These are phyloP conservation scores for Cheilosia variabilis DNA, from an alignment of 2,888 invertebrate species.

Conservation along the genomic window DNA sequence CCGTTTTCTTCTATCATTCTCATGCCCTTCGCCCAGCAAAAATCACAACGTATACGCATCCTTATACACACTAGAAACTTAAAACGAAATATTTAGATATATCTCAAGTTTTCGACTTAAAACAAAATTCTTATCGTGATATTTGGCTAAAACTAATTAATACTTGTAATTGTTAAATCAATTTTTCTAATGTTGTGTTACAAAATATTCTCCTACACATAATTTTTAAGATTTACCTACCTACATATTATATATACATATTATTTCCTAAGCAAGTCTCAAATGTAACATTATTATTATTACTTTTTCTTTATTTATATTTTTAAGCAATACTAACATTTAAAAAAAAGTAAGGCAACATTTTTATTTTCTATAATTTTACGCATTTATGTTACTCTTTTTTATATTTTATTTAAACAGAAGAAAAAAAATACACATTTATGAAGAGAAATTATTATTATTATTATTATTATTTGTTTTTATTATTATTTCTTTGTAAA, in stretches of 20 bases:
- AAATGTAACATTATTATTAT: constrained; percentile 75
- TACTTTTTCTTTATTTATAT: constrained; percentile 57
- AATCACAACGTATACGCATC: constrained; percentile 74
- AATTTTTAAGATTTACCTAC: constrained; percentile 34
- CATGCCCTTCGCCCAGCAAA: constrained; percentile 38
- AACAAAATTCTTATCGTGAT: constrained; percentile 53
- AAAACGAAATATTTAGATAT: constrained; percentile 42
- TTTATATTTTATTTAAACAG: constrained; percentile 70
- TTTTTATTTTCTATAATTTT: constrained; percentile 63
- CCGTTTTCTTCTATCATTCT: constrained; percentile 2
- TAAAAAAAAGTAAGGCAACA: constrained; percentile 26
- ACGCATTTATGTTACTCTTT: constrained; percentile 73
- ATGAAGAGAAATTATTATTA: constrained; percentile 20
- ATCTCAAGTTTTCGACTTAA: constrained; percentile 54
- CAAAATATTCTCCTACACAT: constrained; percentile 35
- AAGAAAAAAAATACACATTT: constrained; percentile 28
- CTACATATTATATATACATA: neutral
- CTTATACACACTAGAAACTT: constrained; percentile 54
- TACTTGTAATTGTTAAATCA: constrained; percentile 19
- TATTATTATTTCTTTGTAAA: constrained; percentile 64
- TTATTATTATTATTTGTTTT: constrained; percentile 67
- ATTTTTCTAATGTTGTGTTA: constrained; percentile 30
- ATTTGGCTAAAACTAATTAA: constrained; percentile 45
- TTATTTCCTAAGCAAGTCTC: constrained; percentile 63
- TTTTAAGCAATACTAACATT: constrained; percentile 69